Percentiles rank a stretch among this genome's conserved stretches.
Evolutionary conservation across 2,888 invertebrate genomes (phyloP).

Genomic region (Zhengitettix transpicula): DNA sequence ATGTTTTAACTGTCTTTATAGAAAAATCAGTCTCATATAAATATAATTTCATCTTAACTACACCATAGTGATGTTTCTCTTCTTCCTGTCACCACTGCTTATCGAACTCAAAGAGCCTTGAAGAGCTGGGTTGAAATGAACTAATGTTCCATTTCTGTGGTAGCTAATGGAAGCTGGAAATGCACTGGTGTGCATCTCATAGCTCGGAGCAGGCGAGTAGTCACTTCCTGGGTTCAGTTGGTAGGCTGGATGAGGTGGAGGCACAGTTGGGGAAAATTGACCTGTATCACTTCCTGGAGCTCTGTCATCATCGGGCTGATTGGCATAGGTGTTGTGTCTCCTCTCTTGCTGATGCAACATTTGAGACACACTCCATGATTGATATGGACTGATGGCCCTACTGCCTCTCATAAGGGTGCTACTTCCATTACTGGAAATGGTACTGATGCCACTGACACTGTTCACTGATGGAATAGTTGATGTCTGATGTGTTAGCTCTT

Average conservation of each 20-base stretch:
- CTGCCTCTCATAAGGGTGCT: constrained; percentile 23
- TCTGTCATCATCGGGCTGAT: background rate
- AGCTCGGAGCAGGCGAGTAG: constrained; percentile 11
- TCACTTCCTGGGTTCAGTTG: constrained; percentile 17
- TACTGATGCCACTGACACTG: constrained; percentile 8
- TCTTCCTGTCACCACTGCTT: constrained; percentile 33
- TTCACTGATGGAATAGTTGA: constrained; percentile 21
- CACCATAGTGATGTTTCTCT: constrained; percentile 43
- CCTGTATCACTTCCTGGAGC: background rate
- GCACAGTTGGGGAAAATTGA: constrained; percentile 30
- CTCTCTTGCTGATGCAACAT: constrained; percentile 39
- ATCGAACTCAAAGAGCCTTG: constrained; percentile 39
- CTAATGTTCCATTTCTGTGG: constrained; percentile 23
- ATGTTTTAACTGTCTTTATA: no score
- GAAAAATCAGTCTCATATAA: no score
- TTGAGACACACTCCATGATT: constrained; percentile 42
- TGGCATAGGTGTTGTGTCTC: constrained; percentile 29
- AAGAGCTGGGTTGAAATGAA: constrained; percentile 30
- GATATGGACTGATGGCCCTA: constrained; percentile 33
- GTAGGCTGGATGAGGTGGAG: constrained; percentile 30
- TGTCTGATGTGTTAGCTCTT: constrained; percentile 18
- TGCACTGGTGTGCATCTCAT: constrained; percentile 11
- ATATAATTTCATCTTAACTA: constrained; percentile 14
- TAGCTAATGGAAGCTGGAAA: constrained; percentile 13
- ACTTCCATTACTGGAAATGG: constrained; percentile 14